phyloP scores from a whole-genome alignment of 2,113 vertebrate species.

The Tyrannus savana region DNA sequence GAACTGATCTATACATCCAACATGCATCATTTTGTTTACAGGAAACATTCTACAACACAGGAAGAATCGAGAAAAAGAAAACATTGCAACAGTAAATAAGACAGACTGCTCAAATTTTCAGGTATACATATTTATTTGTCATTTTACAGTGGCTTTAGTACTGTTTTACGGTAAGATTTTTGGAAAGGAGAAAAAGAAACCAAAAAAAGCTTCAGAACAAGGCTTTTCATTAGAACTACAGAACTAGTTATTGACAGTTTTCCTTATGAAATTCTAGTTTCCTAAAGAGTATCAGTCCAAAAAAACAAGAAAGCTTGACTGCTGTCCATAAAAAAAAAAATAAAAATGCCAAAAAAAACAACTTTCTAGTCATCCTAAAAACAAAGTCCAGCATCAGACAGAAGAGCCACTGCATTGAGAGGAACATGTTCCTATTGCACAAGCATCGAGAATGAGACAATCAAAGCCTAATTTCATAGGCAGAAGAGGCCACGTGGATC shows the following conservation, averaged over 20 bases:
- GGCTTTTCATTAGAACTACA: conserved; percentile 19
- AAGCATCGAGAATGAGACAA: conserved; percentile 56
- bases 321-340: not conserved
- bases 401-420: conserved; percentile 45
- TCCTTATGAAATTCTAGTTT: conserved; percentile 11
- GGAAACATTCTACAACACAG: not conserved
- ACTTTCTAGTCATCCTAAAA: conserved; percentile 26
- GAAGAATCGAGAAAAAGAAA: not conserved
- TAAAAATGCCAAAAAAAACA: not conserved
- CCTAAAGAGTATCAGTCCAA: conserved; percentile 3
- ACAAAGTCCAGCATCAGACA: conserved; percentile 51
- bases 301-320: not conserved
- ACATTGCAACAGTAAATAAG: not conserved
- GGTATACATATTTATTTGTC: conserved; percentile 65
- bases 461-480: conserved; percentile 47
- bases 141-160: conserved; percentile 67
- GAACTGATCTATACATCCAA: not conserved
- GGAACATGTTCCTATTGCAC: conserved; percentile 71
- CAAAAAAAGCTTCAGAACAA: conserved; percentile 28
- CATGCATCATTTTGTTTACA: not conserved
- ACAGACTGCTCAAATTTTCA: conserved; percentile 20
- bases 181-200: not conserved
- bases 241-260: conserved; percentile 26
- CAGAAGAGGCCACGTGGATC: conserved; percentile 43
- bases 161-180: conserved; percentile 1